Evolutionary conservation across 1,140 invertebrate genomes (phyloP).

Genomic region (Bombus waltoni): DNA sequence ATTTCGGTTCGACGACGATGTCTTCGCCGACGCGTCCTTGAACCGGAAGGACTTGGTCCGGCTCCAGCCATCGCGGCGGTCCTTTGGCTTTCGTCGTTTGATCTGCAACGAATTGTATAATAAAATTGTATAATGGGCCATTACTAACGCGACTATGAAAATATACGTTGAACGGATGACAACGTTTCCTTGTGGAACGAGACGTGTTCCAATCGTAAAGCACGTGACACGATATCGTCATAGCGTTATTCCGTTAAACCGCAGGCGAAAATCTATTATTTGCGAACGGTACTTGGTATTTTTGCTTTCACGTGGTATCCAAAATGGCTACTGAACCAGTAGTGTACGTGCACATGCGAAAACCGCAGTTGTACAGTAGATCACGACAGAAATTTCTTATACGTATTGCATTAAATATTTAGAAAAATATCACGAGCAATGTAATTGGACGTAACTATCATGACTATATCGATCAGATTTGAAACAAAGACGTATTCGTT

Average conservation of each 20-base stretch:
- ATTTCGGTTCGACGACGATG: slow-evolving; percentile 71
- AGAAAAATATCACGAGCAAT: not conserved
- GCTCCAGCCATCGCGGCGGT: slow-evolving; percentile 73
- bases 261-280: slow-evolving; percentile 47
- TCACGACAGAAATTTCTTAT: no score
- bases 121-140: not conserved
- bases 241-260: not conserved
- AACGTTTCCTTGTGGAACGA: not conserved
- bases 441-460: no score
- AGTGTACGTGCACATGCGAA: slow-evolving; percentile 31
- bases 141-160: slow-evolving; percentile 7
- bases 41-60: slow-evolving; percentile 69
- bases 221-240: no score
- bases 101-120: slow-evolving; percentile 60
- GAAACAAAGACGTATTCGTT: not conserved
- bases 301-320: slow-evolving; percentile 52
- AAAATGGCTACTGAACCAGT: slow-evolving; percentile 32
- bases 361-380: not conserved
- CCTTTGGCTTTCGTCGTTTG: slow-evolving; percentile 56
- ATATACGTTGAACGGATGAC: not conserved
- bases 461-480: no score
- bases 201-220: not conserved
- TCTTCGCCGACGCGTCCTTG: slow-evolving; percentile 71
- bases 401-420: no score
- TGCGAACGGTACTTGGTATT: slow-evolving; percentile 53